Percentiles rank a stretch among this genome's conserved stretches.
Evolutionary conservation across 2,113 vertebrate species (phyloP).

Genomic region (Eublepharis macularius): DNA sequence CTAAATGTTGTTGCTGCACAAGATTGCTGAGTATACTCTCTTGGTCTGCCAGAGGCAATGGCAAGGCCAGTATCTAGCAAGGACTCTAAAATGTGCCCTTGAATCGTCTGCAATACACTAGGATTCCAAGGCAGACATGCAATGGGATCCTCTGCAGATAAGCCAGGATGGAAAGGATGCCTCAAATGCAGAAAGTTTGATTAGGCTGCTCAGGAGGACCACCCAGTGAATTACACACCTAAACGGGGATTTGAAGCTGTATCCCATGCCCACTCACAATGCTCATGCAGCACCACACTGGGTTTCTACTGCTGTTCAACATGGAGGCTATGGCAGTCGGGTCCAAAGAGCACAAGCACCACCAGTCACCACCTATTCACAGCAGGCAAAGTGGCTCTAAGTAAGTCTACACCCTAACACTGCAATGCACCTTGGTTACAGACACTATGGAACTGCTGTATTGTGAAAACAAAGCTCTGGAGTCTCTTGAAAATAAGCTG

Average conservation of each 20-base stretch:
- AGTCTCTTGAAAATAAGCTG: conserved; percentile 56
- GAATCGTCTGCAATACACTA: too few relatives aligned
- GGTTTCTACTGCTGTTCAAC: not conserved
- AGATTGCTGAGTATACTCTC: not conserved
- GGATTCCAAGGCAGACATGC: too few relatives aligned
- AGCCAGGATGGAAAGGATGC: too few relatives aligned
- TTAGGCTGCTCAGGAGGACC: too few relatives aligned
- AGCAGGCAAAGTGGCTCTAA: conserved; percentile 55
- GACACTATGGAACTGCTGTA: conserved; percentile 64
- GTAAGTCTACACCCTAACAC: conserved; percentile 57
- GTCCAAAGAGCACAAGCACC: conserved; percentile 17
- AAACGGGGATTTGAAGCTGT: too few relatives aligned
- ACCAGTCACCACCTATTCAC: not conserved
- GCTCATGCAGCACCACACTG: too few relatives aligned
- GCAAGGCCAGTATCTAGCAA: not conserved
- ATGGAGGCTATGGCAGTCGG: not conserved
- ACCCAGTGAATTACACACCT: too few relatives aligned
- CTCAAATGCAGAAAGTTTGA: not conserved
- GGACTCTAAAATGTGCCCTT: accelerated
- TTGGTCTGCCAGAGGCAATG: not conserved
- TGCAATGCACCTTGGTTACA: conserved; percentile 63
- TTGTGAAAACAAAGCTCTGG: conserved; percentile 67
- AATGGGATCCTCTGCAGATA: not conserved
- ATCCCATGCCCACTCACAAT: too few relatives aligned
- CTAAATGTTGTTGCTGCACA: not conserved